Conservation (phyloP, 1,140 invertebrate genomes). For the Ooceraea biroi region DNA sequence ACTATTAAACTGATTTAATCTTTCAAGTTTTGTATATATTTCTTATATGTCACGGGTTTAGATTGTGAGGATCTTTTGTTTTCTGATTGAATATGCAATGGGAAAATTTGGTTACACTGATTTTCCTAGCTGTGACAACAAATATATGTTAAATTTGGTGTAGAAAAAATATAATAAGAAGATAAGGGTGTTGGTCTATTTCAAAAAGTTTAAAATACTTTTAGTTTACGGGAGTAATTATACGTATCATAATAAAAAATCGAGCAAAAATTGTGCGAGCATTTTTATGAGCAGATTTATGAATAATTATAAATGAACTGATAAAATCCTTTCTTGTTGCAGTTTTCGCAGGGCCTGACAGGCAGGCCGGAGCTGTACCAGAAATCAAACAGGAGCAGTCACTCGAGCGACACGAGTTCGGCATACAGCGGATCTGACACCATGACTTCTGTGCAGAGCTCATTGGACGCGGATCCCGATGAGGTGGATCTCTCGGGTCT, state of each 20-base stretch:
- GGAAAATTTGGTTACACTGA: conserved; percentile 5
- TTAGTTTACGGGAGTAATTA: background rate
- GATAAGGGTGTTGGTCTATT: background rate
- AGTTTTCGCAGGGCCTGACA: conserved; percentile 85
- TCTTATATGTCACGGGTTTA: too few relatives aligned
- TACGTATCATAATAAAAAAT: background rate
- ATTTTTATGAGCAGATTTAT: conserved; percentile 3
- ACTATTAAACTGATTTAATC: background rate
- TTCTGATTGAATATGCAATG: background rate
- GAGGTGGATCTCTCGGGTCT: conserved; percentile 97
- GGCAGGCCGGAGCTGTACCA: conserved; percentile 88
- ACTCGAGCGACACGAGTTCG: conserved; percentile 97
- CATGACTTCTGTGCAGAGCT: conserved; percentile 96
- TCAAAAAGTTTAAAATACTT: conserved; percentile 6
- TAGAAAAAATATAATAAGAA: background rate
- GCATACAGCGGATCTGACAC: conserved; percentile 98
- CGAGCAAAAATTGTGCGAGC: background rate
- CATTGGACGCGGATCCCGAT: conserved; percentile 92
- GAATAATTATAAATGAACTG: background rate
- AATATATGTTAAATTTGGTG: background rate
- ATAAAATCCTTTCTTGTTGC: conserved; percentile 59
- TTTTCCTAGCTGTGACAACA: background rate
- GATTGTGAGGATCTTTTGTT: too few relatives aligned
- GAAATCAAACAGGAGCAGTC: conserved; percentile 94
- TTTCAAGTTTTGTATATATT: too few relatives aligned